phyloP scores from a whole-genome alignment of 2,113 vertebrate genomes.

The Glaucomys volans region DNA sequence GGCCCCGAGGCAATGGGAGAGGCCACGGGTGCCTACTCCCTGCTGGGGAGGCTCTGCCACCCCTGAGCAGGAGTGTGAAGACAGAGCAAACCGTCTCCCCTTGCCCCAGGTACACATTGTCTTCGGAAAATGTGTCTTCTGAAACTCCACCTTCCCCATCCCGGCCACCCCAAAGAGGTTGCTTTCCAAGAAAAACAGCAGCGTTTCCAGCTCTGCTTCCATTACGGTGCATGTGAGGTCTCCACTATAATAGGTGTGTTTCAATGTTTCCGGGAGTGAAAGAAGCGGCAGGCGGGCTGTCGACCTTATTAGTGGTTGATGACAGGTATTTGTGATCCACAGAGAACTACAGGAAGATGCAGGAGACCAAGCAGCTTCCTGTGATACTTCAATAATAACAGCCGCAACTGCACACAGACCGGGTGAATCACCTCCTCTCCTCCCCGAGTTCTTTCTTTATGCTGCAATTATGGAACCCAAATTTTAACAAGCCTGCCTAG shows the following conservation, averaged over 20 bases:
- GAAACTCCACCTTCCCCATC: constrained; percentile 1
- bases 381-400: not conserved
- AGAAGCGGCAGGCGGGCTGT: not conserved
- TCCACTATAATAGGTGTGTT: constrained; percentile 1
- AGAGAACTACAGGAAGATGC: not conserved
- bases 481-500: not conserved
- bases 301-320: constrained; percentile 37
- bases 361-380: not conserved
- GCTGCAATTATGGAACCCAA: not conserved
- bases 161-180: not conserved
- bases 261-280: not conserved
- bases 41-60: not conserved
- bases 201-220: not conserved
- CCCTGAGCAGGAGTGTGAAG: constrained; percentile 25
- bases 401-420: not conserved
- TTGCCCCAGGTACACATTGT: not conserved
- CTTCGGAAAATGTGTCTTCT: constrained; percentile 40
- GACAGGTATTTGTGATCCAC: not conserved
- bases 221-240: not conserved
- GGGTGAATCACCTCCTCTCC: not conserved
- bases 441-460: not conserved
- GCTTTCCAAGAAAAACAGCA: constrained; percentile 66
- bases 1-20: not conserved
- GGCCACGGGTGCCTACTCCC: not conserved
- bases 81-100: constrained; percentile 26